Evolutionary conservation across 2,888 invertebrate species (phyloP), one percentile per base, ranked within the genome.

Genomic region (Silvanus unidentatus): DNA sequence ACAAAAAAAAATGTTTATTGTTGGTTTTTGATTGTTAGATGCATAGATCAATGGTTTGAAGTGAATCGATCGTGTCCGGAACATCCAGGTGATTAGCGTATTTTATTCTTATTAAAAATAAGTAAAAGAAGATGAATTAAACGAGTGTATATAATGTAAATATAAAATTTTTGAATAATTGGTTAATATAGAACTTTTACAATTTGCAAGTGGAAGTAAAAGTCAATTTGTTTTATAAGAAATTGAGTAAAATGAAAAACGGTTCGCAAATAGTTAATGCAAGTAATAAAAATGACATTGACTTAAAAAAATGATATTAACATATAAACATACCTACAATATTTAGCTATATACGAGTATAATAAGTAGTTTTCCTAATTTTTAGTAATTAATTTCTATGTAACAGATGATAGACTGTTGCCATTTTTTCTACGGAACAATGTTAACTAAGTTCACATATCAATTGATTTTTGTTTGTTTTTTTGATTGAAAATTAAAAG

Each of bases 11-110:
- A 40, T 42, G 41, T 16, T 27, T 14, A 39, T 35, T 43, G 13
- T 45, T 10, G 28, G 3, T 8, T 5, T 22, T 22, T 5, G 2
- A 28, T 30, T 6, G 42, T 65, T 86, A 39, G 95, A 74, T 98
- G 98, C 80, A 97, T 98, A 78, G 97, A 98, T 79, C 87, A 89
- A 77, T 98, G 98, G 98, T 98, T 98, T 78, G 92, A 95, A 76
- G 90, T 95, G 72, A 98, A 97, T 80, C 86, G 97, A 75, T 93
- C 93, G 68, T 98, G 98, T 78, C 98, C 98, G 43, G 97, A 97
- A 76, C 98, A 98, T 78, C 97, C 98, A 62, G 89, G 91, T 65
- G 96, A 96, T 79, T 94, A 83, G 79, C 75, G 42, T 44, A 45
- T 44, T 50, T 43, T 36, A 43, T 37, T 13, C 30, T 13, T 15